Percentiles rank a stretch among this genome's conserved stretches.
phyloP scores from a whole-genome alignment of 2,797 vertebrate genomes.

The Alca torda region DNA sequence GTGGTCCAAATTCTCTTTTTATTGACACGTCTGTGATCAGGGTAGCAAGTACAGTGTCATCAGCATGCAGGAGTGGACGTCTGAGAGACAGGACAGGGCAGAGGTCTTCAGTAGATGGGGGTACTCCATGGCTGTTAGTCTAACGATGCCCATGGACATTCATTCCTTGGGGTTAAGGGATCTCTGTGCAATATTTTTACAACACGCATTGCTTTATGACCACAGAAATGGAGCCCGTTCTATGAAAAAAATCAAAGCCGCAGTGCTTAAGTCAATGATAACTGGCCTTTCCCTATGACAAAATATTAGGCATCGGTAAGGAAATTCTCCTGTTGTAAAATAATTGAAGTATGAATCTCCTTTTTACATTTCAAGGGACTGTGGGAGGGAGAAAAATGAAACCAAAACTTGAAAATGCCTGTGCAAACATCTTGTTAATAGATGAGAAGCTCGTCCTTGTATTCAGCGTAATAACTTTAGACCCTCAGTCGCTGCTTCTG shows the following conservation, averaged over 20 bases:
- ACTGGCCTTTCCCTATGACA: neutral
- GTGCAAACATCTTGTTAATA: neutral
- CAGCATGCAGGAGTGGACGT: neutral
- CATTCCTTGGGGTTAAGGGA: neutral
- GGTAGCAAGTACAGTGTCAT: neutral
- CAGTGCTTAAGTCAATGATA: neutral
- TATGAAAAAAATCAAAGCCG: neutral
- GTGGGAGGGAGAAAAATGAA: neutral
- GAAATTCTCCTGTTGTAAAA: neutral
- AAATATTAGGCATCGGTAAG: neutral
- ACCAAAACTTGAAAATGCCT: neutral
- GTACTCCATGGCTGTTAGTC: neutral
- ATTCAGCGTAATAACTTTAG: neutral
- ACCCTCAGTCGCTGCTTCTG: neutral
- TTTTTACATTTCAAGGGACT: neutral
- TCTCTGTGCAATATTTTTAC: neutral
- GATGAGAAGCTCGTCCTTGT: neutral
- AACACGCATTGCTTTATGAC: neutral
- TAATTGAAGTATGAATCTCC: neutral
- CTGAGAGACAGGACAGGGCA: neutral
- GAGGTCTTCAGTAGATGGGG: neutral
- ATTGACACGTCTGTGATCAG: neutral
- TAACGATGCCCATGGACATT: neutral
- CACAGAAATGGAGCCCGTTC: neutral
- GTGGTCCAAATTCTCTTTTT: neutral